Percentiles rank a stretch among this genome's conserved stretches.
Evolutionary conservation across 2,113 vertebrate species (phyloP).

Genomic region (Malurus elegans): DNA sequence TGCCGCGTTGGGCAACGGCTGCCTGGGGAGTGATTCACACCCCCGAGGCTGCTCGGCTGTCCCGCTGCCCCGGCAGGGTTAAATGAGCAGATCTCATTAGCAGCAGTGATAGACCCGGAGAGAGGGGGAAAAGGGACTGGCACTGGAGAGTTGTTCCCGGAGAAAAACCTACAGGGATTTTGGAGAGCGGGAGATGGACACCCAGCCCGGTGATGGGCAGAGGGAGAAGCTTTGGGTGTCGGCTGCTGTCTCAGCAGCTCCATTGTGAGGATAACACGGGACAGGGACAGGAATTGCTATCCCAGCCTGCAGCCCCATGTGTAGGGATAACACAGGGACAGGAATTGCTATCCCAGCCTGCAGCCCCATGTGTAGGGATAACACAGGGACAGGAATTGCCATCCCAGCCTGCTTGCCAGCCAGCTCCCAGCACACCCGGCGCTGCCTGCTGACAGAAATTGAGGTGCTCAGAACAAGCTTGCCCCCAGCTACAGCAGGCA

Average conservation of each 20-base stretch:
- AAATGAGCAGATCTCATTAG: not conserved
- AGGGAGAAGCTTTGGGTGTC: not conserved
- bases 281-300: not conserved
- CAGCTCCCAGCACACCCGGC: not conserved
- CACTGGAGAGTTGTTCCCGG: not conserved
- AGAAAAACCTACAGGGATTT: not conserved
- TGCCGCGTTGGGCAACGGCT: not conserved
- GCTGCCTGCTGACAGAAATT: accelerated
- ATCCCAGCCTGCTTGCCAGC: not conserved
- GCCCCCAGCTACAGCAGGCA: not conserved
- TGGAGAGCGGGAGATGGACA: accelerated
- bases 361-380: not conserved
- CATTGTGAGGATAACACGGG: not conserved
- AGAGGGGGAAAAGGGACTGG: not conserved
- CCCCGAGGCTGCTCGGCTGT: not conserved
- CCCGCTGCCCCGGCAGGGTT: not conserved
- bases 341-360: not conserved
- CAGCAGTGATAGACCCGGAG: not conserved
- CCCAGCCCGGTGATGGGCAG: not conserved
- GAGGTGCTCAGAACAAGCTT: accelerated
- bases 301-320: not conserved
- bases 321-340: not conserved
- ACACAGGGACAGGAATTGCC: not conserved
- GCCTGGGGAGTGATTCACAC: conserved; percentile 25
- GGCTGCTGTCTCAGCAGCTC: not conserved